Base-by-base conservation (phyloP, 1,140 invertebrate species). In the Nasonia giraulti region DNA sequence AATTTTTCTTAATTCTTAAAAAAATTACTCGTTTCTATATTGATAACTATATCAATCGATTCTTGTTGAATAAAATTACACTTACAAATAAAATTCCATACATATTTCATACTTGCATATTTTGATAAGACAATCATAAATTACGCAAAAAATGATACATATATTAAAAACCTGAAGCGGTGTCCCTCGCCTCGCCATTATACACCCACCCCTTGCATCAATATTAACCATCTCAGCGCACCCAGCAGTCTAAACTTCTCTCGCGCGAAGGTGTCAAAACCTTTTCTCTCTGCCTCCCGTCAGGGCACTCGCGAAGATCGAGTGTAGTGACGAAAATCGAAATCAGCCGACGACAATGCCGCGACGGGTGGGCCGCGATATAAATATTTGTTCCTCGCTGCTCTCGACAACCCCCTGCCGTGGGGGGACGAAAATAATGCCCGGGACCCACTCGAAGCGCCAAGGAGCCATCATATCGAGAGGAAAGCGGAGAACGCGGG, bases 351-450 rank as follows among this genome's bases (percentile, higher is more conserved):
- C 55, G 83, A 91, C 89, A 92, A 91, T 90, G 83, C 86, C 89
- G 37, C 90, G 88, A 87, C 89, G 86, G 91, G 91, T 84, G 87
- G n/a, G n/a, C 77, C 85, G 77, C 88, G 90, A 91, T 89, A 91
- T 91, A 92, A 92, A 92, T 92, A 92, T 92, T 92, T 92, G 90
- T 89, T 76, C 44, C 44, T 40, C 33, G 27, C 27, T 12, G n/a
- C 74, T 80, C 85, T 82, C 84, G 79, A 82, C 85, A 87, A 82
- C 55, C 31, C 37, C 37, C 55, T 86, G 87, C 88, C 86, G 87
- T 76, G 83, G 86, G 81, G 78, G 50, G 23, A 50, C 44, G 81
- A 37, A 77, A 77, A 77, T 77, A 77, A 77, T 50, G 17, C 23
- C 23, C 10, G 11, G 50, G n/a, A 80, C 87, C 77, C 69, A 77